phyloP scores from a whole-genome alignment of 2,888 invertebrate species.

The Cantharis rustica region DNA sequence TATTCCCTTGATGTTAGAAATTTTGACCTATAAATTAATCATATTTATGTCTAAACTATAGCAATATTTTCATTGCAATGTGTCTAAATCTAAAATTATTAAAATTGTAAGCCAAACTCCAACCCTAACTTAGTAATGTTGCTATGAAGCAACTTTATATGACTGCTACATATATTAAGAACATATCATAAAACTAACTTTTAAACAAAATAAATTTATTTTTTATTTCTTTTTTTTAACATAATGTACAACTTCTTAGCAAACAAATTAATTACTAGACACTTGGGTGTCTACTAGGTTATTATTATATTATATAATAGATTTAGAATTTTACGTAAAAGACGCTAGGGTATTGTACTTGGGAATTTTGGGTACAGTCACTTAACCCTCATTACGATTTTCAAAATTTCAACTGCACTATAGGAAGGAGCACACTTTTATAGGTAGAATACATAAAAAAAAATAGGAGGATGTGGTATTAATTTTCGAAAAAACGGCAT shows the following conservation, averaged over 20 bases:
- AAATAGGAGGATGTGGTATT: too few species aligned
- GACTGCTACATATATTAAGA: neutral
- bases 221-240: neutral
- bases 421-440: too few species aligned
- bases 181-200: neutral
- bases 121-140: conserved; percentile 35
- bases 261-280: neutral
- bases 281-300: neutral
- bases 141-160: neutral
- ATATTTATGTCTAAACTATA: neutral
- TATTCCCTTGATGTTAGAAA: neutral
- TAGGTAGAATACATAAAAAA: too few species aligned
- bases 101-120: conserved; percentile 40
- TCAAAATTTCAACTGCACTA: too few species aligned
- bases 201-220: neutral
- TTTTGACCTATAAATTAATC: neutral
- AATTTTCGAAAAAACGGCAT: too few species aligned
- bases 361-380: too few species aligned
- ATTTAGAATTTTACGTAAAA: neutral
- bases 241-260: neutral
- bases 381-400: too few species aligned
- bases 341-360: too few species aligned
- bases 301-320: neutral
- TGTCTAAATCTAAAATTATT: conserved; percentile 25
- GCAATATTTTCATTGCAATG: conserved; percentile 18